These are phyloP conservation scores for Halocynthia roretzi DNA, from an alignment of 23 tunicate genomes.

Conservation along the genomic window DNA sequence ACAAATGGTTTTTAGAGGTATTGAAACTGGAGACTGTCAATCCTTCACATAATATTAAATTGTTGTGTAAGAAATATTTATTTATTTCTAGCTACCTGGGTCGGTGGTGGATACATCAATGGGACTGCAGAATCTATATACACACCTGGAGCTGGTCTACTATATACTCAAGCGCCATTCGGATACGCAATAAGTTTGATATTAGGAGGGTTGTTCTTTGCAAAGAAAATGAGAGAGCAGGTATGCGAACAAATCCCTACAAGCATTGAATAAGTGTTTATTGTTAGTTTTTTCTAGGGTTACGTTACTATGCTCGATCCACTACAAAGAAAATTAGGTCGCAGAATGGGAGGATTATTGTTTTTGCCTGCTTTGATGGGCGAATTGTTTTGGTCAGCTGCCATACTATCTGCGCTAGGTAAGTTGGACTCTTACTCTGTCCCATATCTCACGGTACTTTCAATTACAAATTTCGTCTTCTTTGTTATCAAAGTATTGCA, in stretches of 20 bases:
- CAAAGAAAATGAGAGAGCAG: conserved; percentile 63
- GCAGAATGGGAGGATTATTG: conserved; percentile 70
- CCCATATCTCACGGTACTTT: too few species aligned
- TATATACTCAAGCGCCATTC: conserved; percentile 84
- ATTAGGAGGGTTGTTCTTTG: conserved; percentile 76
- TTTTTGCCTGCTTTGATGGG: conserved; percentile 86
- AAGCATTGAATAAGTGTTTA: background rate
- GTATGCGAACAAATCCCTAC: conserved; percentile 12
- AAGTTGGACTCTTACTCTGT: background rate
- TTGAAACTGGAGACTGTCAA: too few species aligned
- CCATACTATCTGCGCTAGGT: conserved; percentile 85
- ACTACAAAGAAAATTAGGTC: conserved; percentile 59
- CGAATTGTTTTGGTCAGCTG: conserved; percentile 90
- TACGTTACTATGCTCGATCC: conserved; percentile 96
- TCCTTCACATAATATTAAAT: background rate
- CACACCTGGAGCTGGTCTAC: conserved; percentile 50
- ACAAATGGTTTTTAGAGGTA: too few species aligned
- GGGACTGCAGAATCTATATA: conserved; percentile 80
- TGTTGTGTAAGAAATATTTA: background rate
- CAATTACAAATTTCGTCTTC: too few species aligned
- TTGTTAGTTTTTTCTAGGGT: conserved; percentile 23
- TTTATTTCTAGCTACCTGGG: conserved; percentile 90
- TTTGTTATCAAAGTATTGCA: too few species aligned
- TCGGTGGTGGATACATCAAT: conserved; percentile 97
- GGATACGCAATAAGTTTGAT: conserved; percentile 52